Evolutionary conservation across 2,888 invertebrate genomes (phyloP).

Genomic region (Schrankia costaestrigalis): DNA sequence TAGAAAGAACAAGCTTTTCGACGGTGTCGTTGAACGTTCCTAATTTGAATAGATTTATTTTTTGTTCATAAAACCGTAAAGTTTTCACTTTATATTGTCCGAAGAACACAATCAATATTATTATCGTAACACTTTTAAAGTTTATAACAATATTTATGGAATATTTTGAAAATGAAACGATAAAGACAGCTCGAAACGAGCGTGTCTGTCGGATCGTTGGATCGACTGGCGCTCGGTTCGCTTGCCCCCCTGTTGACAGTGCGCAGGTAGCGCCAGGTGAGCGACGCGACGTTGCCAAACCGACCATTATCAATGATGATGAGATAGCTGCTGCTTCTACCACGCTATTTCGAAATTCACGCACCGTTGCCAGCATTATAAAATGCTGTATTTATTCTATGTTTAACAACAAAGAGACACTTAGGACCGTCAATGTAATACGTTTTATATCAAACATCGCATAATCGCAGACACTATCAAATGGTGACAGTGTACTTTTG

Average conservation of each 20-base stretch:
- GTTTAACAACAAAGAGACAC: constrained; percentile 27
- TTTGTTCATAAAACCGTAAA: constrained; percentile 34
- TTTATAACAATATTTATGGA: constrained; percentile 43
- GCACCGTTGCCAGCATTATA: constrained; percentile 54
- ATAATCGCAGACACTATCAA: constrained; percentile 15
- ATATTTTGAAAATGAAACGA: constrained; percentile 46
- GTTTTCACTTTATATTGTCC: constrained; percentile 43
- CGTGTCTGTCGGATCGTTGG: constrained; percentile 62
- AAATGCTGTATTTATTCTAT: constrained; percentile 44
- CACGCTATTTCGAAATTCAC: constrained; percentile 57
- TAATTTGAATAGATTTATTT: constrained; percentile 36
- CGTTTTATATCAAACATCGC: constrained; percentile 3
- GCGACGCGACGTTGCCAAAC: constrained; percentile 78
- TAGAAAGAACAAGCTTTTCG: constrained; percentile 40
- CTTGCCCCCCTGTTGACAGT: constrained; percentile 75
- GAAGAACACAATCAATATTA: constrained; percentile 33
- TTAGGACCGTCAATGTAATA: constrained; percentile 44
- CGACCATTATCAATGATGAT: constrained; percentile 77
- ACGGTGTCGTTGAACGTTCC: constrained; percentile 49
- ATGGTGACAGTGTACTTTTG: constrained; percentile 18
- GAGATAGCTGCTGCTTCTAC: constrained; percentile 66
- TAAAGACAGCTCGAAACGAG: constrained; percentile 50
- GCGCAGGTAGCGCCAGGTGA: constrained; percentile 79
- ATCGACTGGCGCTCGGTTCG: constrained; percentile 64
- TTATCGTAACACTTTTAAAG: constrained; percentile 32